Evolutionary conservation across 2,888 invertebrate species (phyloP).

Genomic region (Lycocerus yunnanus): DNA sequence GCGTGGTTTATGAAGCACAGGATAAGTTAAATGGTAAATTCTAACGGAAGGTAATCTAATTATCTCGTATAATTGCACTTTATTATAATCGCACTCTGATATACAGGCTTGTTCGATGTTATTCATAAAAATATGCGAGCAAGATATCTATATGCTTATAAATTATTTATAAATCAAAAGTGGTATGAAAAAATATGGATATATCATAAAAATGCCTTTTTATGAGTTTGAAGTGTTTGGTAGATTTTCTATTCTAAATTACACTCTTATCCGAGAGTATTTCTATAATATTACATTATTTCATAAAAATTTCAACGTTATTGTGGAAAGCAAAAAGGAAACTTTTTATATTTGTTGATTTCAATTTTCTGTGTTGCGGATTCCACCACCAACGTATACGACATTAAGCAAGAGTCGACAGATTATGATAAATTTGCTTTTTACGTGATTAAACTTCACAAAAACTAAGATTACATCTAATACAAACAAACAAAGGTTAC

Average conservation of each 20-base stretch:
- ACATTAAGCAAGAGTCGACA: neutral
- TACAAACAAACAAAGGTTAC: neutral
- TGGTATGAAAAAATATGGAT: neutral
- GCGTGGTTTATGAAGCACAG: neutral
- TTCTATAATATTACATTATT: neutral
- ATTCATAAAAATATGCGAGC: neutral
- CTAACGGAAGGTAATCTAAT: neutral
- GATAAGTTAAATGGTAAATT: neutral
- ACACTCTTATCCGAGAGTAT: neutral
- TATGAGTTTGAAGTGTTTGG: neutral
- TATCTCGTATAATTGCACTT: neutral
- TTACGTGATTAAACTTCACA: constrained; percentile 1
- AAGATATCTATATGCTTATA: neutral
- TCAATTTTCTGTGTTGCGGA: neutral
- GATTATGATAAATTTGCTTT: constrained; percentile 1
- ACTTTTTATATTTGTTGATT: neutral
- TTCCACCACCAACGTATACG: neutral
- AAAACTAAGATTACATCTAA: constrained; percentile 1
- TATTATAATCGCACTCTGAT: neutral
- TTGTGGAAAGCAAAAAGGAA: neutral
- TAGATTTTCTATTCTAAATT: neutral
- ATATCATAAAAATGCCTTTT: neutral
- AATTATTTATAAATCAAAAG: neutral
- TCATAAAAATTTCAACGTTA: neutral
- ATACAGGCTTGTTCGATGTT: neutral